Percentiles rank a stretch among this genome's conserved stretches.
phyloP scores from a whole-genome alignment of 1,140 invertebrate species.

The Zelostemma sp. region DNA sequence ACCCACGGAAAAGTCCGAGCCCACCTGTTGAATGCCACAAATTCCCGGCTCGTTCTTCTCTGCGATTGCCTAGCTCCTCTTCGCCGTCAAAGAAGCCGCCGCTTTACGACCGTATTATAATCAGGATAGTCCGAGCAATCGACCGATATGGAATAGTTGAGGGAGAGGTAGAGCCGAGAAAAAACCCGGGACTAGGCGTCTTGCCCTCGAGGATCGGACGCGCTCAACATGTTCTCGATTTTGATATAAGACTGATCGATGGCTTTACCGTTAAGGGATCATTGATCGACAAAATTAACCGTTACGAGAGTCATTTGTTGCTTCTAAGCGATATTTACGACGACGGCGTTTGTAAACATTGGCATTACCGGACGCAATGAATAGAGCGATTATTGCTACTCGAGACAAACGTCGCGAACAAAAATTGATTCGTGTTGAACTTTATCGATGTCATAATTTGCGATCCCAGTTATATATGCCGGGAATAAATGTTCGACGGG shows the following conservation, averaged over 20 bases:
- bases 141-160: conserved; percentile 43
- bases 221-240: conserved; percentile 28
- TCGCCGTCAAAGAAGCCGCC: conserved; percentile 45
- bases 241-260: conserved; percentile 44
- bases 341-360: not conserved
- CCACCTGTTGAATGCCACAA: conserved; percentile 40
- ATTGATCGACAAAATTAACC: conserved; percentile 44
- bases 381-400: not conserved
- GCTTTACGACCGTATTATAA: conserved; percentile 50
- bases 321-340: conserved; percentile 27
- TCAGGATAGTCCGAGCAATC: conserved; percentile 45
- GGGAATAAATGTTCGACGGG: too few species aligned
- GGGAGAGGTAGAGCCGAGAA: conserved; percentile 15
- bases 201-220: conserved; percentile 20
- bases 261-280: conserved; percentile 42
- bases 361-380: not conserved
- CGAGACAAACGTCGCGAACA: not conserved
- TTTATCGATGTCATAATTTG: too few species aligned
- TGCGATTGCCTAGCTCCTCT: conserved; percentile 13
- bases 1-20: conserved; percentile 27
- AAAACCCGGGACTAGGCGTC: conserved; percentile 29
- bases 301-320: conserved; percentile 36
- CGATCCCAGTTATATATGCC: too few species aligned
- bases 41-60: conserved; percentile 28
- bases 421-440: too few species aligned